Base-by-base conservation (phyloP, 2,888 invertebrate species). In the Acrobasis consociella region DNA sequence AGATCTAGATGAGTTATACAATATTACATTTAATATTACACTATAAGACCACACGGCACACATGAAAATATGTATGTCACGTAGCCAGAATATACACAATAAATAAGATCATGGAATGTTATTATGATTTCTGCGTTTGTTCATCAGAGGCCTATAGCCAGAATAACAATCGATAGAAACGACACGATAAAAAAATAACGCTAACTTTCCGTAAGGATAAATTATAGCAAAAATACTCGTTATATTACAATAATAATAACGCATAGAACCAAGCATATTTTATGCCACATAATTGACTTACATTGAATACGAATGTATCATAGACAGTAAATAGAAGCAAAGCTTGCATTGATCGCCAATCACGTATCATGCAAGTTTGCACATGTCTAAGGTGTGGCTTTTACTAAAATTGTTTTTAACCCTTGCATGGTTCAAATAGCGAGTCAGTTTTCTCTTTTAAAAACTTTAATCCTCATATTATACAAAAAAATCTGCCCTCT, bases 191-290 rank as follows among this genome's bases (percentile, higher is more conserved):
- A 88, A 89, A 88, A 87, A 89, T 89, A 89, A 85, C 82, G 77
- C 82, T 85, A 81, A 82, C 76, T 75, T 85, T 83, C 81, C 78
- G 74, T 83, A 83, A 83, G 78, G 82, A 87, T 87, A 86, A 88
- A 89, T 89, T 89, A 89, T 89, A 89, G 88, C 89, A 89, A 89
- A 89, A 89, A 94, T 93, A 94, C 93, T 82, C 94, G 76, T 81
- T 82, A 81, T 72, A 50, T 38, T 60, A 38, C n/a, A 37, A 59
- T n/a, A 31, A 56, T 56, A 56, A 56, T 56, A 56, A 56, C 56
- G 56, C 56, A 56, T 56, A 56, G 56, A 42, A 42, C 42, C 42
- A 56, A 10, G 10, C 50, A 10, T 22, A 16, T 9, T 50, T n/a
- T 15, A 50, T 50, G 16, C 15, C 13, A n/a, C 15, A 50, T 50